Base-by-base conservation (phyloP, 1,140 invertebrate genomes). In the Callitettix versicolor region DNA sequence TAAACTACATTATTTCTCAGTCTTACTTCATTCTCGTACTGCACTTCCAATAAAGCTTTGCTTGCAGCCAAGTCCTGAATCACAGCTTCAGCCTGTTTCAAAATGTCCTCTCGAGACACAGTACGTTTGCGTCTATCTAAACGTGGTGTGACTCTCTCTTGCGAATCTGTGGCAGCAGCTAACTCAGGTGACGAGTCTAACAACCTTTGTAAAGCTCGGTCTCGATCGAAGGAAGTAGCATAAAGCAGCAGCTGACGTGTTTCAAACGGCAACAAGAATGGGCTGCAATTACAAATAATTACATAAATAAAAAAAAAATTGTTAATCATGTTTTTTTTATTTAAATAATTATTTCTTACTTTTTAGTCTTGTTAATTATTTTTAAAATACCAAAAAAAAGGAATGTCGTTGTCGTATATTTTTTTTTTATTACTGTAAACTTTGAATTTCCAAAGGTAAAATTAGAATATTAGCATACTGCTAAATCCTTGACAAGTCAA, bases 201-300 rank as follows among this genome's bases (percentile, higher is more conserved):
- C 50, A 98, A 76, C 47, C 91, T 80, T 71, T 96, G 91, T 55
- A 98, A 73, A 34, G 95, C 94, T 67, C 95, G 80, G 73, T 95
- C 91, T 42, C 95, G 80, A 75, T 98, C 95, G 72, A 98, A 98
- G 30, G 91, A 91, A 34, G 91, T 95, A 34, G 92, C 91, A 73
- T 97, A 98, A 72, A 98, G 91, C 33, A 98, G 71, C 63, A 97
- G 73, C 71, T 98, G 94, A 7, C 95, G 78, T 22, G 93, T 95
- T 69, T 98, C 94, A 72, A 98, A 98, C 36, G 94, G 94, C 65
- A 98, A 90, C 43, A 98, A 75, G 75, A 98, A 98, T 53, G 95
- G 91, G 67, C 86, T 81, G 70, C 26, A 64, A 69, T 51, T n/a
- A 63, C 30, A 61, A 64, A 33, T 17, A 12, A 50, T 33, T 15